Evolutionary conservation across 2,888 invertebrate species (phyloP).

Genomic region (Metacarcinus magister): DNA sequence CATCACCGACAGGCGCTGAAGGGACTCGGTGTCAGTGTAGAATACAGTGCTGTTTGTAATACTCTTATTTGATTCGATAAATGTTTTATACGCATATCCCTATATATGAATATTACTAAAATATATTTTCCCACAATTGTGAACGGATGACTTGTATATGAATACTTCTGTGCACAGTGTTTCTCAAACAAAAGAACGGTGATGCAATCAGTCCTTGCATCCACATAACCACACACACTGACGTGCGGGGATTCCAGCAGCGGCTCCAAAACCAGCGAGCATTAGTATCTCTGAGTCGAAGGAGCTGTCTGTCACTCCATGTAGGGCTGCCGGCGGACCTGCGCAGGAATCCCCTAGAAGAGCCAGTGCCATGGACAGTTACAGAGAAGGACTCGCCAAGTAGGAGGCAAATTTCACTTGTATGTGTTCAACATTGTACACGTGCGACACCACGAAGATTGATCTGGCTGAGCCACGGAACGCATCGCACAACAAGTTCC

Average conservation of each 20-base stretch:
- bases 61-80: constrained; percentile 8
- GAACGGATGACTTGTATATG: constrained; percentile 14
- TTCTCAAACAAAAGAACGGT: neutral
- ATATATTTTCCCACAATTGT: constrained; percentile 46
- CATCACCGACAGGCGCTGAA: constrained; percentile 8
- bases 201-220: neutral
- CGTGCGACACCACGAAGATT: neutral
- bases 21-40: neutral
- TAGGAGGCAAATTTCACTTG: neutral
- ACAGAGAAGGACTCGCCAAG: neutral
- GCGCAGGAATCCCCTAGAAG: neutral
- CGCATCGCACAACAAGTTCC: constrained; percentile 32
- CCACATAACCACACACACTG: neutral
- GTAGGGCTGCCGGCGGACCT: constrained; percentile 53
- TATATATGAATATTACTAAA: constrained; percentile 45
- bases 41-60: constrained; percentile 6
- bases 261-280: neutral
- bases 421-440: neutral
- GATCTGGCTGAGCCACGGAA: constrained; percentile 7
- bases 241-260: neutral
- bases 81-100: constrained; percentile 49
- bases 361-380: neutral
- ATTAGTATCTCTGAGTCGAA: neutral
- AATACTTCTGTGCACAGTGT: neutral
- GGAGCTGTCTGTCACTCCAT: constrained; percentile 17